These are phyloP conservation scores for Hydractinia echinata DNA, from an alignment of 30 jellyfish, hydroid and myxozoan species.

Conservation along the genomic window DNA sequence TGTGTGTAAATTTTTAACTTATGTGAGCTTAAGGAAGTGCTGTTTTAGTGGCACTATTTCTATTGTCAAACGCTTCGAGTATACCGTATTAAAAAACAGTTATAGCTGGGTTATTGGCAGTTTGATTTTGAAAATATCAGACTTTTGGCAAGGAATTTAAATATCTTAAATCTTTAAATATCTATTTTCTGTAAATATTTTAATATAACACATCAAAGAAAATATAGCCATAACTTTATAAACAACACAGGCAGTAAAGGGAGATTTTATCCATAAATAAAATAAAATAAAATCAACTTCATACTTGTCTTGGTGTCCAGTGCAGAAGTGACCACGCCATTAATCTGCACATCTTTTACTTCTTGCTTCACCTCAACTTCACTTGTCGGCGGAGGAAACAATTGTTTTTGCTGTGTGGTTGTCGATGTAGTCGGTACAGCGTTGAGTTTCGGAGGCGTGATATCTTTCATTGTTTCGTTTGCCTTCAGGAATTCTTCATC, in stretches of 20 bases:
- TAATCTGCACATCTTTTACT: background rate
- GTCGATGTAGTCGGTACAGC: background rate
- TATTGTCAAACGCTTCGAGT: no score
- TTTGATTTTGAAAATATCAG: no score
- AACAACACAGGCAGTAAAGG: background rate
- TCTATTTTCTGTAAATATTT: no score
- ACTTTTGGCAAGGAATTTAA: no score
- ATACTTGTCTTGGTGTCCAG: background rate
- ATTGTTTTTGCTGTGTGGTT: background rate
- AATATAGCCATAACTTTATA: no score
- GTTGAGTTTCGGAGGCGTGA: conserved; percentile 29
- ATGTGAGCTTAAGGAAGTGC: no score
- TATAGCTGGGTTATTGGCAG: no score
- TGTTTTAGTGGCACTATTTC: no score
- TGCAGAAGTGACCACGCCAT: conserved; percentile 5
- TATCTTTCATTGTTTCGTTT: conserved; percentile 43
- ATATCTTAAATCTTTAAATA: no score
- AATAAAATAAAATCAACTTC: background rate
- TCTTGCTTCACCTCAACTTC: background rate
- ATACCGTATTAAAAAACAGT: no score
- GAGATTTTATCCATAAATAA: background rate
- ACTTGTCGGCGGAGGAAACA: conserved; percentile 5
- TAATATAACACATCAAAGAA: no score
- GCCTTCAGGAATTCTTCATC: conserved; percentile 59
- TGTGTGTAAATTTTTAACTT: no score